phyloP scores from a whole-genome alignment of 1,140 invertebrate genomes.

The Manduca sexta region DNA sequence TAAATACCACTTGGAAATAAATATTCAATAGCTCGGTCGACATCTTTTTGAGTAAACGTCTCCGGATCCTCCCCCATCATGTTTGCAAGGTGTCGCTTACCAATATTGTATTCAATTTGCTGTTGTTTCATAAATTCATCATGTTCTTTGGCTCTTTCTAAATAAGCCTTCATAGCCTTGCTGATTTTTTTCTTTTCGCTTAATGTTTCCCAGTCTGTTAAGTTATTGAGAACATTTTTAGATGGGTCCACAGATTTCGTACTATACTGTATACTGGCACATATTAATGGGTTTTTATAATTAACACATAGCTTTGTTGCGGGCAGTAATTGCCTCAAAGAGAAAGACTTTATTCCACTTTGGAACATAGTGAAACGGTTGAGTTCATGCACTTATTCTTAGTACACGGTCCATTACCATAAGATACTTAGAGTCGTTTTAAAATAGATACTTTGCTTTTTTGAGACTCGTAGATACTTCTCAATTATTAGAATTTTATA shows the following conservation, averaged over 20 bases:
- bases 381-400: too few relatives aligned
- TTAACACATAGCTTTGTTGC: conserved; percentile 5
- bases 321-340: conserved; percentile 8
- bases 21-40: conserved; percentile 92
- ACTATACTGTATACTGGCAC: conserved; percentile 22
- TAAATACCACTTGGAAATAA: conserved; percentile 93
- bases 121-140: conserved; percentile 91
- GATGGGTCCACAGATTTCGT: conserved; percentile 18
- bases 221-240: conserved; percentile 33
- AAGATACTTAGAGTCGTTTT: too few relatives aligned
- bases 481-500: too few relatives aligned
- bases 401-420: too few relatives aligned
- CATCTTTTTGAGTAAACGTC: conserved; percentile 89
- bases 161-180: conserved; percentile 91
- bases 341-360: conserved; percentile 8
- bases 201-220: conserved; percentile 60
- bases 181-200: conserved; percentile 79
- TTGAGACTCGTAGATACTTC: too few relatives aligned
- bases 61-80: conserved; percentile 97
- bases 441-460: too few relatives aligned
- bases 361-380: too few relatives aligned
- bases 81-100: conserved; percentile 96
- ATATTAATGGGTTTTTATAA: conserved; percentile 6
- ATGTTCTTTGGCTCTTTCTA: conserved; percentile 86
- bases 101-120: conserved; percentile 88